Base-by-base conservation (phyloP, 1,140 invertebrate genomes). In the Adoxophyes honmai region DNA sequence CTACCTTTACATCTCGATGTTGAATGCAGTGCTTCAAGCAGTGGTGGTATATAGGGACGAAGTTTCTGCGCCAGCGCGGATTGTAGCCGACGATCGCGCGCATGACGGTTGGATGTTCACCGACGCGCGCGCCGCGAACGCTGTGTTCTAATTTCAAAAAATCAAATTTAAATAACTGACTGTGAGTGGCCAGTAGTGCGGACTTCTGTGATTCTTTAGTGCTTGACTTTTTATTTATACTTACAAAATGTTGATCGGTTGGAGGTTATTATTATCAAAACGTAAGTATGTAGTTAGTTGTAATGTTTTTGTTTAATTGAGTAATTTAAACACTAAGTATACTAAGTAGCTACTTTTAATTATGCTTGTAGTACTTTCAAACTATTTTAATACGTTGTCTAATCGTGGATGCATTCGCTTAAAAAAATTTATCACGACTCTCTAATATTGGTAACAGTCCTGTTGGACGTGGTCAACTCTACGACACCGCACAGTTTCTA, bases 211-310 rank as follows among this genome's bases (percentile, higher is more conserved):
- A 66, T 65, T 35, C 15, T 39, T 51, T 55, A 15, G 28, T 55
- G 44, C 39, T 38, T 44, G n/a, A n/a, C n/a, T n/a, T n/a, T 61
- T 48, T 51, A 16, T 61, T 68, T 36, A 36, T 55, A 38, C 14
- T 48, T 48, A 54, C 38, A 77, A 70, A 66, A 85, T 85, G 81
- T 78, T 85, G 73, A 75, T 59, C 55, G 79, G 81, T 18, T 85
- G 81, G 81, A 75, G 81, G 71, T 72, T 85, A 21, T 51, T 82
- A 65, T 75, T 85, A 36, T 85, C 79, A 1, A 85, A 85, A 63
- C 36, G 81, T 85, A 68, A 85, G 81, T 85, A 44, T 9, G 34
- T 36, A 9, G 21, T 28, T 28, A n/a, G n/a, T n/a, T n/a, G n/a
- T n/a, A n/a, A n/a, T n/a, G n/a, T n/a, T n/a, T n/a, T n/a, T n/a